Conservation (phyloP, 2,888 invertebrate genomes). For the Tenodera sinensis region DNA sequence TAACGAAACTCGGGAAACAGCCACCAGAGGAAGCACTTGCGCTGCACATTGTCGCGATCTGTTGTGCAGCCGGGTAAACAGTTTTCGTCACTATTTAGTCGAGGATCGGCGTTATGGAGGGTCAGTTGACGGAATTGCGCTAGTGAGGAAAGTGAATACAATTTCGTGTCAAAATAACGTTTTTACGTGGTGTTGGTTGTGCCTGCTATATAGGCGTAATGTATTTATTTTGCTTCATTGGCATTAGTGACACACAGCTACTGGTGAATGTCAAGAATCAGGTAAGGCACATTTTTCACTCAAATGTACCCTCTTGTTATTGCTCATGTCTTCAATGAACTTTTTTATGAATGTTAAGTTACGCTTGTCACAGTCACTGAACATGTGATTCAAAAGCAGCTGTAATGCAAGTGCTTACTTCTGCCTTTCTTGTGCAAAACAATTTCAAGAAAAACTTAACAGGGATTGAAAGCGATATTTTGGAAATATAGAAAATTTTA, state of each 20-base stretch:
- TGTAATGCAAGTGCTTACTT: too few relatives aligned
- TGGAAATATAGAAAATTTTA: too few relatives aligned
- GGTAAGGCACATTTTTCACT: slow-evolving; percentile 46
- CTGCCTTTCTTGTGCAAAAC: too few relatives aligned
- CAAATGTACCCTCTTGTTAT: too few relatives aligned
- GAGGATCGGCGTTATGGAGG: not conserved
- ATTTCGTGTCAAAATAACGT: not conserved
- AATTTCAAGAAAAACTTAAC: too few relatives aligned
- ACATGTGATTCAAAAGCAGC: too few relatives aligned
- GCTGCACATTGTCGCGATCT: not conserved
- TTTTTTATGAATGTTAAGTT: too few relatives aligned
- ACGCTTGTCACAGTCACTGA: too few relatives aligned
- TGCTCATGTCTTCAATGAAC: too few relatives aligned
- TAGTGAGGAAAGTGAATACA: not conserved
- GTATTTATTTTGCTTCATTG: slow-evolving; percentile 26
- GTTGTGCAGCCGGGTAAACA: not conserved
- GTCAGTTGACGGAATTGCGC: not conserved
- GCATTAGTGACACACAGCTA: slow-evolving; percentile 53
- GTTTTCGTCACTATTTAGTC: not conserved
- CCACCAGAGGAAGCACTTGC: not conserved
- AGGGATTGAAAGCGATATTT: too few relatives aligned
- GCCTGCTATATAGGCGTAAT: slow-evolving; percentile 20
- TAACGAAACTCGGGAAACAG: not conserved
- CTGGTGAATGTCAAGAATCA: slow-evolving; percentile 74
- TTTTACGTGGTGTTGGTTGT: slow-evolving; percentile 12